Evolutionary conservation across 2,113 vertebrate species (phyloP), one percentile per base, ranked within the genome.

Genomic region (Ceyx margarethae): DNA sequence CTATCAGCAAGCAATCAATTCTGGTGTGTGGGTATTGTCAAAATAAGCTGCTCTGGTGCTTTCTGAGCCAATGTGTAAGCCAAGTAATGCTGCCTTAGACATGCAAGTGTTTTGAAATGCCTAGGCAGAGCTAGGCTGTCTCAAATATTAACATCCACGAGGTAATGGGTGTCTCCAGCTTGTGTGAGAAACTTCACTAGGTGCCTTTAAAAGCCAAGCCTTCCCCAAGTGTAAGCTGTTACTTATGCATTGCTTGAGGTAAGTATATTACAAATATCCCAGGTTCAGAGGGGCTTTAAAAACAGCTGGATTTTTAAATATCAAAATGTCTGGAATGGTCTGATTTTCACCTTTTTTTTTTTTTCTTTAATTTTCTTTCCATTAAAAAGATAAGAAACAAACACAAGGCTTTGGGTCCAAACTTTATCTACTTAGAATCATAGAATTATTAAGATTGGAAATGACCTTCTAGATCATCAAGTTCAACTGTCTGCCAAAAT

Each of bases 1-100:
- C 62, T 54, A 54, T 62, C 58, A 76, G 94, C 77, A 78, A 74
- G 89, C 90, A 90, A 91, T 95, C 89, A 88, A 13, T 60, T 53
- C 61, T 31, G 57, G 19, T 54, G 61, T 84, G 83, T 1, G 6
- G 62, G 81, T 76, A 51, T 72, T 93, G 92, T 89, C 89, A 81
- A 88, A 95, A 87, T 45, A 82, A 88, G 73, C 77, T 81, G 74
- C 40, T 90, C 69, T 75, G 71, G 45, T 6, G 3, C 46, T 37
- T 72, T 85, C 42, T 76, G 42, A 90, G 62, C 54, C 86, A 33
- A 53, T 25, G 54, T 3, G 3, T 14, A 83, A 66, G 77, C 82
- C 66, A 76, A 56, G 43, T 29, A 57, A 51, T 0, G 4, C 74
- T 3, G 5, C 72, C 61, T 72, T 29, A 21, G 74, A 45, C 40